Conservation (phyloP, 1,140 invertebrate species). For the Ips typographus region DNA sequence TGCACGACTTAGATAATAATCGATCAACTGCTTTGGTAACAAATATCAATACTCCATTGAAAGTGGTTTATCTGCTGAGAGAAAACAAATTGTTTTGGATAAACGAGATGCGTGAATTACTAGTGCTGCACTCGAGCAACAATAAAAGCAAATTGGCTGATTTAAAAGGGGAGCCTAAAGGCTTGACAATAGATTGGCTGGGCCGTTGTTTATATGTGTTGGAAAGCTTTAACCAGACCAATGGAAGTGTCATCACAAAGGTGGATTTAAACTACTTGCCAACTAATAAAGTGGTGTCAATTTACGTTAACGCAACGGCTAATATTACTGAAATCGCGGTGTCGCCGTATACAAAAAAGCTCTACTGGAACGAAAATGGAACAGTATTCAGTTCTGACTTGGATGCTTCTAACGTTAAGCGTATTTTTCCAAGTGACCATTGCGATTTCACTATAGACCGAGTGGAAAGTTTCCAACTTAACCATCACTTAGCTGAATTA, state of each 20-base stretch:
- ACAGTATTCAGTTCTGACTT: too few relatives aligned
- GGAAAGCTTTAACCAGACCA: constrained; percentile 58
- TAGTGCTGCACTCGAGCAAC: constrained; percentile 60
- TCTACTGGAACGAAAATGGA: constrained; percentile 70
- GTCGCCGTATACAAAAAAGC: constrained; percentile 69
- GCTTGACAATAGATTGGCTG: constrained; percentile 84
- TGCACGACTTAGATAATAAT: constrained; percentile 72
- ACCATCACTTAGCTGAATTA: too few relatives aligned
- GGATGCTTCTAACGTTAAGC: too few relatives aligned
- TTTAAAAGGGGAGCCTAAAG: constrained; percentile 65
- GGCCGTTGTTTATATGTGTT: constrained; percentile 79
- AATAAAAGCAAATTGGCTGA: constrained; percentile 65
- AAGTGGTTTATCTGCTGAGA: constrained; percentile 63
- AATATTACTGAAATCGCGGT: constrained; percentile 59
- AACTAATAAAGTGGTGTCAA: background rate
- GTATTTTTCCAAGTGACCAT: too few relatives aligned
- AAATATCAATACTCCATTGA: constrained; percentile 63
- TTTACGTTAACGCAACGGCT: constrained; percentile 48
- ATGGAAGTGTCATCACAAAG: constrained; percentile 56
- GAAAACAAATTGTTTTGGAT: constrained; percentile 82
- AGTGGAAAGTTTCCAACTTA: too few relatives aligned
- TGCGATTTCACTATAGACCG: too few relatives aligned
- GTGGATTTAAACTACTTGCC: constrained; percentile 57
- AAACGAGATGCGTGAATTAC: constrained; percentile 75
- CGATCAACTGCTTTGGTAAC: constrained; percentile 59